Evolutionary conservation across 1,140 invertebrate genomes (phyloP).

Genomic region (Temnothorax curvispinosus): DNA sequence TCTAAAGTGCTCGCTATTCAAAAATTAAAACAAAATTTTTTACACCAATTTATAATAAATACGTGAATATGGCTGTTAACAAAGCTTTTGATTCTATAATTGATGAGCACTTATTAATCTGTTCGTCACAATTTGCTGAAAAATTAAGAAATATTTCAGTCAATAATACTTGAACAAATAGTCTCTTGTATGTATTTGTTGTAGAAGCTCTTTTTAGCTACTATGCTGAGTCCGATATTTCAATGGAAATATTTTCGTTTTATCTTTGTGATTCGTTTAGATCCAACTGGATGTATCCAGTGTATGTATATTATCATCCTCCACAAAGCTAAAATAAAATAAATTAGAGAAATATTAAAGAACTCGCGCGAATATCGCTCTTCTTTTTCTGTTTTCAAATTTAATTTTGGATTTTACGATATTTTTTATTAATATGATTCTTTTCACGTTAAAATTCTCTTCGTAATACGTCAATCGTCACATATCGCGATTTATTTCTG

Average conservation of each 20-base stretch:
- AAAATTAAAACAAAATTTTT: neutral
- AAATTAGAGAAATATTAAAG: neutral
- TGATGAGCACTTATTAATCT: neutral
- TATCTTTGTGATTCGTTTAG: neutral
- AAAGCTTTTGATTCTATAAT: neutral
- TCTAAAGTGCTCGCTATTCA: neutral
- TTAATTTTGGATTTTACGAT: neutral
- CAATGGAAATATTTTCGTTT: constrained; percentile 7
- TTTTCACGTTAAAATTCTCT: neutral
- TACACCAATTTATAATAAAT: neutral
- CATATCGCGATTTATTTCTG: neutral
- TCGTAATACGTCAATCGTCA: neutral
- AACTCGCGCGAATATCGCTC: neutral
- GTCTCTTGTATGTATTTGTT: neutral
- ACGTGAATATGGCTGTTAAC: neutral
- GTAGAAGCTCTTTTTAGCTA: neutral
- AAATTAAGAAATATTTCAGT: neutral
- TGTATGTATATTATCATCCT: neutral
- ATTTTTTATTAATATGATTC: neutral
- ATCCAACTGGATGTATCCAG: too few species aligned
- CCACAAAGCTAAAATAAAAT: neutral
- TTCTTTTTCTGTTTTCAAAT: neutral
- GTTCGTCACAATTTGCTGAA: neutral
- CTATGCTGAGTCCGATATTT: neutral
- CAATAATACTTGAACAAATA: constrained; percentile 1